Evolutionary conservation across 1,140 invertebrate genomes (phyloP).

Genomic region (Caenorhabditis inopinata): DNA sequence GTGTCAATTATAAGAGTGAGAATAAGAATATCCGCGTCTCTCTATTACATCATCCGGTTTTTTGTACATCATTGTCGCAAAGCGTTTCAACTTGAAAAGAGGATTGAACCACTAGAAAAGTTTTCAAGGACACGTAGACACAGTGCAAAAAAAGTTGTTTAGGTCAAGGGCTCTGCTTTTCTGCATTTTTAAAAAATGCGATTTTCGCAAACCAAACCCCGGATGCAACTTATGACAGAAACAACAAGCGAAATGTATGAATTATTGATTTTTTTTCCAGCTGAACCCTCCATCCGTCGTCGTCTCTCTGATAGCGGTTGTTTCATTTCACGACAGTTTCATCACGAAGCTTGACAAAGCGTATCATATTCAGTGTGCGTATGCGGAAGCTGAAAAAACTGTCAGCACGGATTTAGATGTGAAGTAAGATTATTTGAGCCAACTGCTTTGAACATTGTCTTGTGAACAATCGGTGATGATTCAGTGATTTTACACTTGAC

Average conservation of each 20-base stretch:
- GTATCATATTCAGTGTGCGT: slow-evolving; percentile 54
- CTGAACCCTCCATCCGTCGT: slow-evolving; percentile 51
- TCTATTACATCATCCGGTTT: neutral
- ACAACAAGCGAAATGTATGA: too few relatives aligned
- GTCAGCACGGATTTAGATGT: slow-evolving; percentile 53
- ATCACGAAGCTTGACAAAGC: slow-evolving; percentile 52
- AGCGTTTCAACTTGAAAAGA: neutral
- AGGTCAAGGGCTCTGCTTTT: neutral
- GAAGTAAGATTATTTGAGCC: neutral
- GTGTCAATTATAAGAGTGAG: neutral
- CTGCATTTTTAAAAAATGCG: too few relatives aligned
- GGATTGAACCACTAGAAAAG: neutral
- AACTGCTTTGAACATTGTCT: too few relatives aligned
- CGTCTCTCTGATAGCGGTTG: slow-evolving; percentile 50
- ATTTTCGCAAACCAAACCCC: too few relatives aligned
- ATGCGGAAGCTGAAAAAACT: slow-evolving; percentile 51
- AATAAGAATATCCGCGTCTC: neutral
- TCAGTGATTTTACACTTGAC: too few relatives aligned
- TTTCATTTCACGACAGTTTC: slow-evolving; percentile 54
- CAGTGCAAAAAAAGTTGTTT: neutral
- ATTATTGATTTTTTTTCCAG: slow-evolving; percentile 27
- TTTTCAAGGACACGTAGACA: neutral
- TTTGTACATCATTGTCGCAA: neutral
- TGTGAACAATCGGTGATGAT: too few relatives aligned
- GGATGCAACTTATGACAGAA: too few relatives aligned